Evolutionary conservation across 2,888 invertebrate species (phyloP).

Genomic region (Drosophila phalerata): DNA sequence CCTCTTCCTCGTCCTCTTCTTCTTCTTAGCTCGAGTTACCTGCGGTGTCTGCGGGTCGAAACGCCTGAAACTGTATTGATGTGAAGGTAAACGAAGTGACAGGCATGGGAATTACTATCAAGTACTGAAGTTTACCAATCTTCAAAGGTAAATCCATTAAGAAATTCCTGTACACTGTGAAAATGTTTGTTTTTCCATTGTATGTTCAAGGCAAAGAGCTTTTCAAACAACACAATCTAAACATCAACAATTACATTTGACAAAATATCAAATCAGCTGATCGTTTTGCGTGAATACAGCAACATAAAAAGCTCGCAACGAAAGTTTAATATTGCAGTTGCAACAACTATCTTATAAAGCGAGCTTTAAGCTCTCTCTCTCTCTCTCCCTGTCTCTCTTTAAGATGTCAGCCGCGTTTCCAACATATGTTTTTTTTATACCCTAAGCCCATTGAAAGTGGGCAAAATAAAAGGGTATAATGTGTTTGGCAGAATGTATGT

Average conservation of each 20-base stretch:
- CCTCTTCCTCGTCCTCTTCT: no score
- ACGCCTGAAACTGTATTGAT: constrained; percentile 8
- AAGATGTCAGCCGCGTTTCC: constrained; percentile 4
- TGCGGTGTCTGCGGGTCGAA: constrained; percentile 33
- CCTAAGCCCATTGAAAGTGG: no score
- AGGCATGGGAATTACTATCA: constrained; percentile 19
- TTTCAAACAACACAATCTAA: constrained; percentile 3
- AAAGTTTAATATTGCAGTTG: background rate
- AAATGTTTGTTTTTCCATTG: constrained; percentile 10
- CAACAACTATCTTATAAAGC: background rate
- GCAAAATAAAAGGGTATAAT: no score
- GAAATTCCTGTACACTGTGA: constrained; percentile 3
- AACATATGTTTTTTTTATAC: constrained; percentile 33
- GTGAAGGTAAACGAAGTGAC: constrained; percentile 20
- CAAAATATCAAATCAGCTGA: background rate
- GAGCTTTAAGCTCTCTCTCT: constrained; percentile 18
- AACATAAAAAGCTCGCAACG: background rate
- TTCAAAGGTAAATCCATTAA: constrained; percentile 30
- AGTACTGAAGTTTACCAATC: constrained; percentile 2
- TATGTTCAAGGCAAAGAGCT: constrained; percentile 11
- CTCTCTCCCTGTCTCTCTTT: background rate
- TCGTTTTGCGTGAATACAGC: background rate
- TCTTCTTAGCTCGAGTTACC: constrained; percentile 28
- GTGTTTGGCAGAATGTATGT: no score
- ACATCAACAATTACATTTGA: background rate